Percentiles rank a stretch among this genome's conserved stretches.
These are phyloP conservation scores for Diaperis boleti DNA, from an alignment of 2,888 invertebrate genomes.

Conservation along the genomic window DNA sequence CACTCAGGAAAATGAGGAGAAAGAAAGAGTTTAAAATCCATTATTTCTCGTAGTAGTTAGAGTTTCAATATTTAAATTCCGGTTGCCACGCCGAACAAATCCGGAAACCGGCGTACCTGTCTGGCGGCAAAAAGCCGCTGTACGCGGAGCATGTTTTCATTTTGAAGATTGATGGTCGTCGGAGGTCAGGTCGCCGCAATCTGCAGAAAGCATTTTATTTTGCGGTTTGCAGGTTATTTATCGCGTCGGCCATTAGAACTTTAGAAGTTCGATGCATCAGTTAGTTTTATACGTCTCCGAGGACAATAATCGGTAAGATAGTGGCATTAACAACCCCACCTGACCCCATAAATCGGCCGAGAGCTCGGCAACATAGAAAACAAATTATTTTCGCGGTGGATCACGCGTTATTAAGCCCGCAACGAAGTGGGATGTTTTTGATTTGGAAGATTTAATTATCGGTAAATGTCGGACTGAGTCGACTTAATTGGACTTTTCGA, in stretches of 20 bases:
- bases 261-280: conserved; percentile 31
- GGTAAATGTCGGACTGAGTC: neutral
- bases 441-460: conserved; percentile 17
- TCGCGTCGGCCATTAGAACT: conserved; percentile 25
- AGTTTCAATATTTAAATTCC: too few species aligned
- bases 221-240: conserved; percentile 25
- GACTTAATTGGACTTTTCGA: conserved; percentile 9
- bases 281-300: conserved; percentile 33
- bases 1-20: too few species aligned
- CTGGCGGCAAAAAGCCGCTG: neutral
- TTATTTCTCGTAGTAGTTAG: too few species aligned
- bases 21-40: too few species aligned
- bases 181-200: conserved; percentile 7
- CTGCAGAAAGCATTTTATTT: conserved; percentile 27
- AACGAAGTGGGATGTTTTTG: conserved; percentile 5
- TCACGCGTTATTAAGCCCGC: conserved; percentile 10
- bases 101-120: too few species aligned
- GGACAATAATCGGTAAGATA: conserved; percentile 34
- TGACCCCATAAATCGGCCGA: conserved; percentile 25
- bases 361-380: conserved; percentile 16
- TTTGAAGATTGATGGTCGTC: neutral
- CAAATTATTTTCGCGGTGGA: conserved; percentile 28
- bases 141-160: neutral
- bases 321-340: conserved; percentile 25
- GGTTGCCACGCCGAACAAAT: too few species aligned